Evolutionary conservation across 2,113 vertebrate species (phyloP).

Genomic region (Scytalopus superciliaris): DNA sequence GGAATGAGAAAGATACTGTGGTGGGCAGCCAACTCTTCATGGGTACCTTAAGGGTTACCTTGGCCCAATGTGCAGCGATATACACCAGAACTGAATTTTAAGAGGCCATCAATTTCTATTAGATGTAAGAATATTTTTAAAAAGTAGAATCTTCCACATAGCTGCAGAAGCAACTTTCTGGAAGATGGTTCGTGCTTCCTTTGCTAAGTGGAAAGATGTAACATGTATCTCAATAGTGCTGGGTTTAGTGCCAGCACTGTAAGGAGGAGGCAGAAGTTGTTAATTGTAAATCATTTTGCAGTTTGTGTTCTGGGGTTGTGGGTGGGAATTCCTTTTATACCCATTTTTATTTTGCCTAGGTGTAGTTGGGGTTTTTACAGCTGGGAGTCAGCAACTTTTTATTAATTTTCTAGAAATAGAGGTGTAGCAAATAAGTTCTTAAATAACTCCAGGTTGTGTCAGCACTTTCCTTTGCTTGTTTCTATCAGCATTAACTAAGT

Average conservation of each 20-base stretch:
- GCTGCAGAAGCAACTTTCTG: not conserved
- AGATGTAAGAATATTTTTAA: not conserved
- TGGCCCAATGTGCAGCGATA: not conserved
- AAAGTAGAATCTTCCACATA: not conserved
- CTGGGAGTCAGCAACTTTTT: not conserved
- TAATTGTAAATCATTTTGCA: not conserved
- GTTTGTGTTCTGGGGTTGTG: not conserved
- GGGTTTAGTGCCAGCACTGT: not conserved
- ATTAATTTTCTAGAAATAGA: conserved; percentile 3
- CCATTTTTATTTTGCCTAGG: not conserved
- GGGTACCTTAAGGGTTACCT: accelerated
- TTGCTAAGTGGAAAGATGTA: not conserved
- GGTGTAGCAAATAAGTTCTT: conserved; percentile 8
- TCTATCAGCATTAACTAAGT: conserved; percentile 4
- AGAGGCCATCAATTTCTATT: not conserved
- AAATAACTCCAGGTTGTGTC: not conserved
- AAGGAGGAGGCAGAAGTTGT: not conserved
- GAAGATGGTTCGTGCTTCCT: not conserved
- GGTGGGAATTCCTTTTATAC: not conserved
- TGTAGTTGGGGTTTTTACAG: not conserved
- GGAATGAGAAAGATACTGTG: not conserved
- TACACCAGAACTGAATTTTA: not conserved
- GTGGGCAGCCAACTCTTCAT: not conserved
- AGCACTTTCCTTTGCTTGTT: conserved; percentile 35
- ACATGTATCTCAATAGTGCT: accelerated